Percentiles rank a stretch among this genome's conserved stretches.
Evolutionary conservation across 2,797 vertebrate species (phyloP).

Genomic region (Eidolon dupreanum): DNA sequence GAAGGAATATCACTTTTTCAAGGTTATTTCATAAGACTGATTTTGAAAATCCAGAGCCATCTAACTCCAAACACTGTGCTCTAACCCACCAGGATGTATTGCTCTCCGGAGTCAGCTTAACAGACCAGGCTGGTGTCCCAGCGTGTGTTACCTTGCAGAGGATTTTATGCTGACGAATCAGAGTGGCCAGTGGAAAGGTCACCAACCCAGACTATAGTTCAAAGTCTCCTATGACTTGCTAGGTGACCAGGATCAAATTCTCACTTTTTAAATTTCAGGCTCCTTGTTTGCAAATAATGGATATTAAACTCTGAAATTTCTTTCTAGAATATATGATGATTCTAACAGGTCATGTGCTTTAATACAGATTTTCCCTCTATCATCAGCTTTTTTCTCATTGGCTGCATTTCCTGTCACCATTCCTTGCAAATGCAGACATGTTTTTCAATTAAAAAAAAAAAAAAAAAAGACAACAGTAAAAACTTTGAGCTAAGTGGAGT

Average conservation of each 20-base stretch:
- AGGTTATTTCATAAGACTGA: conserved; percentile 45
- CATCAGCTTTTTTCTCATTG: conserved; percentile 15
- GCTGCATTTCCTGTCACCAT: conserved; percentile 49
- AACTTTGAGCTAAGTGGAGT: conserved; percentile 74
- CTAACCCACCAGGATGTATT: neutral
- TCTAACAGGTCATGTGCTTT: neutral
- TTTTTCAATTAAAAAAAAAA: conserved; percentile 70
- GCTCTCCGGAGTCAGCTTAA: neutral
- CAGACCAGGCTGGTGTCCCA: neutral
- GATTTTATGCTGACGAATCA: neutral
- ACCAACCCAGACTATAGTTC: neutral
- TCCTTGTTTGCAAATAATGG: conserved; percentile 1
- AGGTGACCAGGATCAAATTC: neutral
- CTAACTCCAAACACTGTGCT: neutral
- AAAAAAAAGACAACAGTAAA: conserved; percentile 73
- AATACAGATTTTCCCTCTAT: conserved; percentile 9
- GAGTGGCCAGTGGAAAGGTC: neutral
- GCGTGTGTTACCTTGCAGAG: neutral
- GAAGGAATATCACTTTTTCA: neutral
- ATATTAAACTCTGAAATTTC: neutral
- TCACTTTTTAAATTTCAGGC: neutral
- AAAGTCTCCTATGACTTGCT: neutral
- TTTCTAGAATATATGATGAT: conserved; percentile 27
- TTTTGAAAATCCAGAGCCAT: conserved; percentile 11
- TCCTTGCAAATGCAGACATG: conserved; percentile 46